Evolutionary conservation across 2,113 vertebrate species (phyloP), one percentile per base, ranked within the genome.

Genomic region (Ctenomys sociabilis): DNA sequence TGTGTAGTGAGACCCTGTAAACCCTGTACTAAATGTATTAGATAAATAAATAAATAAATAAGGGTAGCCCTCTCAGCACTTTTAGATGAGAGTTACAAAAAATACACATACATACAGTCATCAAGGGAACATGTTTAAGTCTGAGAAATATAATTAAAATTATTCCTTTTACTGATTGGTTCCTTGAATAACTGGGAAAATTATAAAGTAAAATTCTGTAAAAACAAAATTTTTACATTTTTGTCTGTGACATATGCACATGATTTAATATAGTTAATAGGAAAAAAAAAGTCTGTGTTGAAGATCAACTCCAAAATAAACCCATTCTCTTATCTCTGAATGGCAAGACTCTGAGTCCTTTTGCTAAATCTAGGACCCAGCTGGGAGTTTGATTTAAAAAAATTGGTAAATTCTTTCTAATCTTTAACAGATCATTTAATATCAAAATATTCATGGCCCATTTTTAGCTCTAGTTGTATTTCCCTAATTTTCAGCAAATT

Each of bases 31-130:
- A 57, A 57, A 57, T 57, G 19, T 16, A 57, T 19, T 57, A 57
- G 13, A 10, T 11, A 52, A 52, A 52, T 52, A 52, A 57, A 57
- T 57, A 57, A 17, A 57, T 57, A 57, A 16, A 49, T 10, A 49
- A 54, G 54, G 54, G 54, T 54, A 57, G 7, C 45, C 32, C 54
- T 94, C 83, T 91, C 72, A 95, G 26, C 83, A 57, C 84, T 94
- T 93, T 95, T 81, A 93, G 96, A 89, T 37, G 88, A 16, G 45
- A 88, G 37, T 52, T 93, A 87, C 64, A 92, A 66, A 91, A 94
- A 95, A 95, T 12, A 94, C 22, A 78, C 19, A 90, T 7, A 68
- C 4, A 84, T 12, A 75, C 78, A 93, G 68, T 93, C 45, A 91
- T 80, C 73, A 87, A 93, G 64, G 22, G 7, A 87, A 10, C 90